These are phyloP conservation scores for Myotis yumanensis DNA, from an alignment of 2,113 vertebrate genomes.

Conservation along the genomic window DNA sequence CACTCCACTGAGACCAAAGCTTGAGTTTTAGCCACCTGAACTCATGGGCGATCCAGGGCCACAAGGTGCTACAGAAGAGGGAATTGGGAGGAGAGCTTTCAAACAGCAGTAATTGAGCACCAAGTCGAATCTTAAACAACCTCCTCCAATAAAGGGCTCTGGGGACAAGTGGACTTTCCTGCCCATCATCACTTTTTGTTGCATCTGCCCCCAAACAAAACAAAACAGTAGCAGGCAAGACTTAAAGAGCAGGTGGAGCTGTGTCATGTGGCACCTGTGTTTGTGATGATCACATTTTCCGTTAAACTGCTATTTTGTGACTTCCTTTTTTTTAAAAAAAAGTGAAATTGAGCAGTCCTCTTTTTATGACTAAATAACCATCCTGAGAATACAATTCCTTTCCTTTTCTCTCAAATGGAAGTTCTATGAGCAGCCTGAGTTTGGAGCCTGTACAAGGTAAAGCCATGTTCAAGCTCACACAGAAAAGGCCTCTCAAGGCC, in stretches of 20 bases:
- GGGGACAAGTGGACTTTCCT: not conserved
- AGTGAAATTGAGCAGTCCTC: not conserved
- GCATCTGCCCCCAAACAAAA: not conserved
- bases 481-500: not conserved
- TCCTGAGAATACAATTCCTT: not conserved
- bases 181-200: not conserved
- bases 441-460: too few relatives aligned
- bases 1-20: not conserved
- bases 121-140: not conserved
- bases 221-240: not conserved
- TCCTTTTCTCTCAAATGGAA: not conserved
- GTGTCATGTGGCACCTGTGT: not conserved
- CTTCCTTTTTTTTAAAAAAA: constrained; percentile 3
- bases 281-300: not conserved
- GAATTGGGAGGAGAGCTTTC: not conserved
- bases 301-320: constrained; percentile 30
- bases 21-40: not conserved
- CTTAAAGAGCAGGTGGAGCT: not conserved
- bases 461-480: not conserved
- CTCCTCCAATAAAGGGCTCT: not conserved
- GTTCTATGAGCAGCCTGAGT: not conserved
- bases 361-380: not conserved
- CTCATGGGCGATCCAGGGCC: not conserved
- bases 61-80: not conserved
- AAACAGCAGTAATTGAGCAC: not conserved